Base-by-base conservation (phyloP, 2,888 invertebrate genomes). In the Marronus borbonicus region DNA sequence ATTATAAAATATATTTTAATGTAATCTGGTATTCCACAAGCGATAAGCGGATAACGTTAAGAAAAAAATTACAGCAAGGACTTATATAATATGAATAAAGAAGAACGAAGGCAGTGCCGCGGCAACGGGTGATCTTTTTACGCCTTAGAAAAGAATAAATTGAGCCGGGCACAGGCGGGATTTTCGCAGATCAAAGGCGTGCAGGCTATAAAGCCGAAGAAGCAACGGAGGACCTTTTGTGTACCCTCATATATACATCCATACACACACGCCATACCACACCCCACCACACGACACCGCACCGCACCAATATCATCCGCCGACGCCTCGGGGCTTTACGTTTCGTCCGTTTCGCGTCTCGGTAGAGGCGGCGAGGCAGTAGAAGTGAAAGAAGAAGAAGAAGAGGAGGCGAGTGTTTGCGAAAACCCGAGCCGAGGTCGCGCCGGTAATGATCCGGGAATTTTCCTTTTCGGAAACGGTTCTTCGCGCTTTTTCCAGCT, bases 71-170 rank as follows among this genome's bases (percentile, higher is more conserved):
- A 3, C 55, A 4, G 28, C 31, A 28, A n/a, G 0, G 24, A 31
- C 62, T 31, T 31, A 31, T 62, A 31, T 62, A n/a, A 28, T 28
- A 31, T 62, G 62, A 62, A 62, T 62, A 62, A n/a, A 12, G 20
- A 74, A 44, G 12, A 24, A 74, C 62, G 60, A 44, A 58, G 24
- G 44, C 17, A 58, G 20, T 20, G 14, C 55, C 39, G 72, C 28
- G 39, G 14, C n/a, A 44, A 14, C 14, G 24, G 44, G 60, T 74
- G 72, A 74, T 74, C 72, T 74, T 74, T 74, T 60, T 60, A 74
- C 58, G 60, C 60, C 72, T 39, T 74, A 77, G 77, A 80, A 81
- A 79, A 79, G 81, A 81, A 81, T 81, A 80, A 81, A 81, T 80
- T 80, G 81, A 81, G 77, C 77, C 62, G 69, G 79, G 78, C 77